Conservation (phyloP, 2,113 vertebrate species). For the Cynoglossus semilaevis region DNA sequence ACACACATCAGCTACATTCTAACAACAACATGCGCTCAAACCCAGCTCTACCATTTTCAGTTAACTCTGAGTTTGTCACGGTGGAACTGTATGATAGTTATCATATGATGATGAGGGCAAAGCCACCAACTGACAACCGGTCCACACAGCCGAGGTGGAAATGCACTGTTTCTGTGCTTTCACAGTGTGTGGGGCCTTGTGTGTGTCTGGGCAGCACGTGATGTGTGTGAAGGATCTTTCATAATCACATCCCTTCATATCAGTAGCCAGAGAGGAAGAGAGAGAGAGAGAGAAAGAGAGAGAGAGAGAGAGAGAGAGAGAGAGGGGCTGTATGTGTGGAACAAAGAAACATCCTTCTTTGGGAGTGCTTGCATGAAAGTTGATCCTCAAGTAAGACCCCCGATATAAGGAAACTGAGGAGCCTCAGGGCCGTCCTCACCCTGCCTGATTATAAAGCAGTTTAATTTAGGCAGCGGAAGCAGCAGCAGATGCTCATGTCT, state of each 20-base stretch:
- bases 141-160: too few species aligned
- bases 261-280: slow-evolving; percentile 12
- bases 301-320: background rate
- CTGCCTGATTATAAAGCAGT: slow-evolving; percentile 69
- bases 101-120: too few species aligned
- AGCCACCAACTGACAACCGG: slow-evolving; percentile 25
- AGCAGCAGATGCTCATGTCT: slow-evolving; percentile 10
- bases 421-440: slow-evolving; percentile 56
- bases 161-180: background rate
- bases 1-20: slow-evolving; percentile 54
- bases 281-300: background rate
- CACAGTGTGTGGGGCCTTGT: background rate
- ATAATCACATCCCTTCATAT: slow-evolving; percentile 39
- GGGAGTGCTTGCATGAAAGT: slow-evolving; percentile 67
- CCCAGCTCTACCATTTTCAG: slow-evolving; percentile 23
- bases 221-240: slow-evolving; percentile 1
- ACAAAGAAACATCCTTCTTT: slow-evolving; percentile 72
- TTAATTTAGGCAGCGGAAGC: slow-evolving; percentile 53
- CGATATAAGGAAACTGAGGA: slow-evolving; percentile 63
- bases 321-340: slow-evolving; percentile 34
- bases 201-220: slow-evolving; percentile 3
- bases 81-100: background rate
- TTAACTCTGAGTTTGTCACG: slow-evolving; percentile 19
- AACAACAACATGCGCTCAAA: slow-evolving; percentile 26
- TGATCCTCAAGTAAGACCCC: slow-evolving; percentile 72